Base-by-base conservation (phyloP, 1,140 invertebrate genomes). In the Tetragonula clypearis region DNA sequence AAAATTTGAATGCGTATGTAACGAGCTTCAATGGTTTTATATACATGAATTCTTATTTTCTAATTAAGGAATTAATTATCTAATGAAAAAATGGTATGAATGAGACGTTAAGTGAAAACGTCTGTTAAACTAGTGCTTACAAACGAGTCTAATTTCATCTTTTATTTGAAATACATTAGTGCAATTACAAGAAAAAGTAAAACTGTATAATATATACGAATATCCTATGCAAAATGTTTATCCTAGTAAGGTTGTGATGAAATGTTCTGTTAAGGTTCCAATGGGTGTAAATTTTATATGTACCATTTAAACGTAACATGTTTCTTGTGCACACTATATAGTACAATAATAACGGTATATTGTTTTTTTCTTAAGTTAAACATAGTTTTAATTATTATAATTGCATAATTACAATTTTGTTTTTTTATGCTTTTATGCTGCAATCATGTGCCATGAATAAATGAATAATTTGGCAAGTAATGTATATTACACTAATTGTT, bases 171-270 rank as follows among this genome's bases (percentile, higher is more conserved):
- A 21, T 62, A 81, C 73, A 71, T 15, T 58, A 56, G 9, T 66
- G 49, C 79, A 65, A 41, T 76, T 62, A 49, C 11, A 53, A 69
- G 23, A 30, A 62, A 60, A 85, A 65, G 60, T 53, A 60, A 56
- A 49, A 58, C 77, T 86, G 19, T 85, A 87, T 69, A 75, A 71
- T 79, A 85, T 19, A 30, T 79, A 53, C 74, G 80, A 15, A 71
- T 66, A 79, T 55, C 78, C 23, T 72, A 21, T 56, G 26, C 56
- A 62, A 89, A 21, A 76, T 41, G 79, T 60, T 41, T 88, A 58
- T 85, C 55, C 78, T 87, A 85, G 85, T 66, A 66, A 87, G 88
- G 85, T 90, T 89, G 82, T 90, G 88, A 89, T 49, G 26, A 58
- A 79, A 75, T 84, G 82, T 89, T 65, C 35, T 71, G 58, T 84